phyloP scores from a whole-genome alignment of 2,113 vertebrate species.

The Gorsachius goisagi region DNA sequence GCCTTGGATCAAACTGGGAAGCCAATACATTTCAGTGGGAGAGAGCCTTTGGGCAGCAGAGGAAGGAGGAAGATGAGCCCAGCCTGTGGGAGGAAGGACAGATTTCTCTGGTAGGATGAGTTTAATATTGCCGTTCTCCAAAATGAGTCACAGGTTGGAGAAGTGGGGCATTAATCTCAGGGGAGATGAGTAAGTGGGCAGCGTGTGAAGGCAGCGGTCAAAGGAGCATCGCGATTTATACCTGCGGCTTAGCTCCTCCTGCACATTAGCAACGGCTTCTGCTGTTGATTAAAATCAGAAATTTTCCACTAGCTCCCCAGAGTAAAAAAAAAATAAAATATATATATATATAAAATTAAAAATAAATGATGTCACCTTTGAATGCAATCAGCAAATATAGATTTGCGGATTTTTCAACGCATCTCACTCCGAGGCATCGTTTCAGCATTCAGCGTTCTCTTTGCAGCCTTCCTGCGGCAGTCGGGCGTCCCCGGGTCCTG shows the following conservation, averaged over 20 bases:
- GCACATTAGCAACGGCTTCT: neutral
- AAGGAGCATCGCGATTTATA: neutral
- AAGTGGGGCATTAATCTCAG: constrained; percentile 15
- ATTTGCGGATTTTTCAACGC: neutral
- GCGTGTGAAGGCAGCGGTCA: neutral
- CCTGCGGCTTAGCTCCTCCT: neutral
- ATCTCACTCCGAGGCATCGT: neutral
- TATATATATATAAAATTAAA: neutral
- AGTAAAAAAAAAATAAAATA: neutral
- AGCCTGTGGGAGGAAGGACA: constrained; percentile 33
- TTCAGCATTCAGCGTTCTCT: neutral
- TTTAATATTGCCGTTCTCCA: neutral
- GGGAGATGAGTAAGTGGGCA: constrained; percentile 43
- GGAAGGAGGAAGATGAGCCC: neutral
- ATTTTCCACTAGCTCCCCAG: neutral
- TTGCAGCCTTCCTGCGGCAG: neutral
- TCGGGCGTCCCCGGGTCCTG: neutral
- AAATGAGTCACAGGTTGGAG: constrained; percentile 12
- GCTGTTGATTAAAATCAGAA: neutral
- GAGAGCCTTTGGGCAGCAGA: neutral
- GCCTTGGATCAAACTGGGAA: neutral
- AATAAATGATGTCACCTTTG: neutral
- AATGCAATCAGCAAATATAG: neutral
- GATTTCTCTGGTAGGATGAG: constrained; percentile 19
- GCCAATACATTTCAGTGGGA: neutral